phyloP scores from a whole-genome alignment of 2,888 invertebrate species.

The Eilema sororculum region DNA sequence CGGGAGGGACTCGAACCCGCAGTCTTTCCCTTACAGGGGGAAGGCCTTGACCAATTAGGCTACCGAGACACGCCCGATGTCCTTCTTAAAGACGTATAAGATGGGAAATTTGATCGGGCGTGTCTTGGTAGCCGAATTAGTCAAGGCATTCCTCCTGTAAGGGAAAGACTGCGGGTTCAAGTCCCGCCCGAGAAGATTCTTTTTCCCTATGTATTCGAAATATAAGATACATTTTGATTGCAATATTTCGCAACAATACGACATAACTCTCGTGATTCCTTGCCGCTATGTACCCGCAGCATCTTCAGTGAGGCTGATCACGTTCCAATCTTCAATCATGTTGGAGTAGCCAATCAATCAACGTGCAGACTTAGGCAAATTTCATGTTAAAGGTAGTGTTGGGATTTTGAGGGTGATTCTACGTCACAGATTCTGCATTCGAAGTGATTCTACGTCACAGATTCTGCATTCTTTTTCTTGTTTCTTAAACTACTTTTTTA shows the following conservation, averaged over 20 bases:
- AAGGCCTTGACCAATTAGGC: too few species aligned
- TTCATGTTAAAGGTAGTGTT: neutral
- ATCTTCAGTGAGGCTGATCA: neutral
- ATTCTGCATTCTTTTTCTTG: neutral
- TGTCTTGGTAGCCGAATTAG: too few species aligned
- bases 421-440: neutral
- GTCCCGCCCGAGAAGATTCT: too few species aligned
- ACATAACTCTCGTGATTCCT: neutral
- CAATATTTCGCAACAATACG: neutral
- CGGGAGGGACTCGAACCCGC: too few species aligned
- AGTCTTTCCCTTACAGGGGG: too few species aligned
- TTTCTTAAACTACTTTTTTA: neutral
- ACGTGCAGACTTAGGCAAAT: slow-evolving; percentile 4
- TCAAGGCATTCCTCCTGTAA: too few species aligned
- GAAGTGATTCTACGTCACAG: neutral
- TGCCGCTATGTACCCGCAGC: neutral
- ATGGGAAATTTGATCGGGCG: too few species aligned
- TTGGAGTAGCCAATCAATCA: neutral
- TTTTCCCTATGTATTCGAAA: too few species aligned
- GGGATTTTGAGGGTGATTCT: neutral
- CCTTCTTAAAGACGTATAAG: too few species aligned
- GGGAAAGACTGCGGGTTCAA: too few species aligned
- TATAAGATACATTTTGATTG: too few species aligned
- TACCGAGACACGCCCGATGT: too few species aligned
- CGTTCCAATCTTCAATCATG: slow-evolving; percentile 13